Percentiles rank a stretch among this genome's conserved stretches.
These are phyloP conservation scores for Lepidurus packardi DNA, from an alignment of 1,140 invertebrate species.

Conservation along the genomic window DNA sequence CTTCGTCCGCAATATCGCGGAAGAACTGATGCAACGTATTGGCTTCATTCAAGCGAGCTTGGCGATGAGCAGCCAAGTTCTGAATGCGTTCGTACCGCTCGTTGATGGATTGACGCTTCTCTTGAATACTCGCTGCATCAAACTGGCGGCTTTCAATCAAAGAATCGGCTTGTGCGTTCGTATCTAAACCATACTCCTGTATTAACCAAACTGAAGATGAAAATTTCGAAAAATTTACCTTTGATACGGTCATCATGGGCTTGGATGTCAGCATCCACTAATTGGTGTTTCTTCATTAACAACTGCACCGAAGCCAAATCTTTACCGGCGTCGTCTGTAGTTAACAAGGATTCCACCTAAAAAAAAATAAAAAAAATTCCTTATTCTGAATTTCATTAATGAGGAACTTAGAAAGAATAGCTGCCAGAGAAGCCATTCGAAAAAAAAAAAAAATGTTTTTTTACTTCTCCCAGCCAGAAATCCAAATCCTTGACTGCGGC, in stretches of 20 bases:
- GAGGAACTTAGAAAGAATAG: constrained; percentile 31
- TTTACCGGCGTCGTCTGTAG: constrained; percentile 95
- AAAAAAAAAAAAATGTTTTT: constrained; percentile 16
- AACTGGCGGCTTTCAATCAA: constrained; percentile 92
- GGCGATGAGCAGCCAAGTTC: constrained; percentile 83
- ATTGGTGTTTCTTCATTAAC: constrained; percentile 96
- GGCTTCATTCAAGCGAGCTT: constrained; percentile 83
- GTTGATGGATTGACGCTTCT: constrained; percentile 87
- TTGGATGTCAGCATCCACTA: constrained; percentile 94
- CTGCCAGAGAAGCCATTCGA: neutral
- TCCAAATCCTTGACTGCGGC: constrained; percentile 99
- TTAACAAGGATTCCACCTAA: constrained; percentile 78
- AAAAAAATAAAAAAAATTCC: too few species aligned
- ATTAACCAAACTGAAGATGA: constrained; percentile 42
- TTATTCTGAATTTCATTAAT: too few species aligned
- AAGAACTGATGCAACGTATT: constrained; percentile 99
- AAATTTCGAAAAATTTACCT: constrained; percentile 33
- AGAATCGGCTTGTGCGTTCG: constrained; percentile 76
- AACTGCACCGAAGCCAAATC: constrained; percentile 99
- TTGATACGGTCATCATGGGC: constrained; percentile 83
- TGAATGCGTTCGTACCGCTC: constrained; percentile 88
- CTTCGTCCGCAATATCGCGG: constrained; percentile 97
- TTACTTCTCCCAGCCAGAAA: constrained; percentile 98
- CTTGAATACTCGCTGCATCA: constrained; percentile 85
- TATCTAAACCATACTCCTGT: constrained; percentile 73